These are phyloP conservation scores for Neoaliturus tenellus DNA, from an alignment of 2,888 invertebrate species.

Conservation along the genomic window DNA sequence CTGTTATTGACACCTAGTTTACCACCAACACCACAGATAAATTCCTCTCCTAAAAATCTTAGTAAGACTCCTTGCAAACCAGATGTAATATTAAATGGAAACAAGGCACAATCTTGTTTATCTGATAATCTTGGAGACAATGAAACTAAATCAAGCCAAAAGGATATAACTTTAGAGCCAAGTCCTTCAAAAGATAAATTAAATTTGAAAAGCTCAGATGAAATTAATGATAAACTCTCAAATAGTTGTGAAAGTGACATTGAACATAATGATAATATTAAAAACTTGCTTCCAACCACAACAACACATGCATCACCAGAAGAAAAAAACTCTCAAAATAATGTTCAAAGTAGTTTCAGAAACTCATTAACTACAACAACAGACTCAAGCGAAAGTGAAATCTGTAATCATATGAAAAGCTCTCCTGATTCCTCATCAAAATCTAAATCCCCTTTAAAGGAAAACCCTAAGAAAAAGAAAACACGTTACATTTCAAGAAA, in stretches of 20 bases:
- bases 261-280: not conserved
- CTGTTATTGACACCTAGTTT: slow-evolving; percentile 56
- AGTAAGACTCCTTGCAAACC: slow-evolving; percentile 40
- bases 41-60: not conserved
- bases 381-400: slow-evolving; percentile 22
- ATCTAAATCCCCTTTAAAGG: not conserved
- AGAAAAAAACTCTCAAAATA: not conserved
- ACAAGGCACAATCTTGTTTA: not conserved
- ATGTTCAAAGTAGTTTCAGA: not conserved
- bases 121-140: not conserved
- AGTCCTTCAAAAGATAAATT: not conserved
- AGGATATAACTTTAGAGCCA: not conserved
- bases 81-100: not conserved
- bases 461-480: not conserved
- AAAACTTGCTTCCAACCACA: not conserved
- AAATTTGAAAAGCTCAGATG: not conserved
- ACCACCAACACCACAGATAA: slow-evolving; percentile 50
- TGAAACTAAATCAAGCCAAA: not conserved
- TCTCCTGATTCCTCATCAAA: not conserved
- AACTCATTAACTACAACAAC: not conserved
- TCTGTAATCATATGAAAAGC: not conserved
- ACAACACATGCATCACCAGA: not conserved
- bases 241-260: not conserved
- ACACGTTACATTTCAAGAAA: not conserved
- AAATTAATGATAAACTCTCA: not conserved